Percentiles rank a stretch among this genome's conserved stretches.
These are phyloP conservation scores for Drosophila helvetica DNA, from an alignment of 2,888 invertebrate species.

Conservation along the genomic window DNA sequence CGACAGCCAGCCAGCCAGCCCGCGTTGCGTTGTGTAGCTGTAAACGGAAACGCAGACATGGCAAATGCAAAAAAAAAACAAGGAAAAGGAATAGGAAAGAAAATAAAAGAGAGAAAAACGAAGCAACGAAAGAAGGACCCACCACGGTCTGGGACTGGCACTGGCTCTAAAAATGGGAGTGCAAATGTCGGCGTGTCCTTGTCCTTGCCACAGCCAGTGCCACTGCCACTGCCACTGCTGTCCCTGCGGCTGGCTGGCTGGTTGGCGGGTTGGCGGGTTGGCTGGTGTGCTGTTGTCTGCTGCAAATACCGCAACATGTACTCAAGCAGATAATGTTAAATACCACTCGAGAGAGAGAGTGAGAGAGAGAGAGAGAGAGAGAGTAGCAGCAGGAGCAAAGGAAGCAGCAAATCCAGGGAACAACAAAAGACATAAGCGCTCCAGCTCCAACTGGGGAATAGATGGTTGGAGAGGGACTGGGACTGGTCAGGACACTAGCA, in stretches of 20 bases:
- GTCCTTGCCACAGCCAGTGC: constrained; percentile 35
- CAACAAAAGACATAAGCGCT: constrained; percentile 78
- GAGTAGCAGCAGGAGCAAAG: constrained; percentile 48
- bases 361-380: constrained; percentile 18
- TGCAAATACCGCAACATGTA: constrained; percentile 81
- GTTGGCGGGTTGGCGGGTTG: constrained; percentile 34
- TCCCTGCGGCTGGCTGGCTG: constrained; percentile 24
- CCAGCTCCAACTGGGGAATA: constrained; percentile 1
- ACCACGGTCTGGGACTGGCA: neutral
- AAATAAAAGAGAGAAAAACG: constrained; percentile 46
- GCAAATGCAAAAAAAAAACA: constrained; percentile 20
- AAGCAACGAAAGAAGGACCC: constrained; percentile 18
- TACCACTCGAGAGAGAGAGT: constrained; percentile 73
- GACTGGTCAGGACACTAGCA: constrained; percentile 41
- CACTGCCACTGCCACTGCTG: constrained; percentile 11
- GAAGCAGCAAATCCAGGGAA: constrained; percentile 76
- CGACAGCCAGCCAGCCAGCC: constrained; percentile 51
- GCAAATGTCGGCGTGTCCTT: constrained; percentile 68
- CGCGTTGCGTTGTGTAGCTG: constrained; percentile 46
- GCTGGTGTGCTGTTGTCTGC: constrained; percentile 69
- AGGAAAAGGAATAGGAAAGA: constrained; percentile 14
- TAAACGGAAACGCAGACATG: constrained; percentile 74
- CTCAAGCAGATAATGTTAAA: constrained; percentile 81
- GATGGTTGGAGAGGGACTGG: neutral
- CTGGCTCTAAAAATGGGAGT: constrained; percentile 34